Base-by-base conservation (phyloP, 2,888 invertebrate genomes). In the Xanthia icteritia region DNA sequence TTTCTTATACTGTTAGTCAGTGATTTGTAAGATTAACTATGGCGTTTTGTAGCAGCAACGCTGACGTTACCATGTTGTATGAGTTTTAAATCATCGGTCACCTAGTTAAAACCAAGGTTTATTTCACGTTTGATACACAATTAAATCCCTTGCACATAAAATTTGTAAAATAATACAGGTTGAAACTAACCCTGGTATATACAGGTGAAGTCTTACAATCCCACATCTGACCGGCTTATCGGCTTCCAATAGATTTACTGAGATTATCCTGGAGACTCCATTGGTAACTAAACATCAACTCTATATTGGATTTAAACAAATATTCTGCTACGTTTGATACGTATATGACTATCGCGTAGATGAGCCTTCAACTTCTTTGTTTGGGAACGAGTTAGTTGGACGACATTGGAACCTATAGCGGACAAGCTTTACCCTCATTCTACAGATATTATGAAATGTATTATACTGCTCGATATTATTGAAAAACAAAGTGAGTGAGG, bases 171-270 rank as follows among this genome's bases (percentile, higher is more conserved):
- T 54, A 67, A 79, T 78, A 83, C 79, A 75, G 45, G 48, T 56
- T 64, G 36, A 67, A 86, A 23, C 79, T 67, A 75, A 70, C 67
- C 36, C 54, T 20, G 61, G 70, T 48, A 66, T 71, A 76, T 66
- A 84, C 73, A 73, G 36, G 61, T 65, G 94, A 94, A 94, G 94
- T 87, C 94, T 81, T 93, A 94, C 89, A 93, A 93, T 87, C 85
- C 86, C 91, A 86, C 87, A 91, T 91, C 90, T 89, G 83, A 82
- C 77, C 82, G 85, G 92, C 90, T 93, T 92, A 93, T 82, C 91
- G 95, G 95, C 93, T 94, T 94, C 92, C 86, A 79, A 90, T 91
- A 93, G 94, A 94, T 94, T 94, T 94, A 94, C 90, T 74, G 90
- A 92, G 95, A 94, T 94, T 94, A 94, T 94, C 94, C 93, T 15